Conservation (phyloP, 2,888 invertebrate species). For the Trimorus sp. region DNA sequence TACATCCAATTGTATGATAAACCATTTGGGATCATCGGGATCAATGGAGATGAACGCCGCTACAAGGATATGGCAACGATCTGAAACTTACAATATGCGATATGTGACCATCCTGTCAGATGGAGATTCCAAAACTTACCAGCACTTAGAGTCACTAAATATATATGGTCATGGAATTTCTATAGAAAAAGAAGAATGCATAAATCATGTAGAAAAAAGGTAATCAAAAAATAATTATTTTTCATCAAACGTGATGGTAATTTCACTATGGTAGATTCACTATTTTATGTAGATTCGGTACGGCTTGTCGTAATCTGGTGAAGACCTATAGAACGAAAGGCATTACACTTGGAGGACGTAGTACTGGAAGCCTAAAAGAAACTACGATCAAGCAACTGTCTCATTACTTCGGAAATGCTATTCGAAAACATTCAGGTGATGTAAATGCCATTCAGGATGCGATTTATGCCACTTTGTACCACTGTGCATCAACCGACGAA, state of each 20-base stretch:
- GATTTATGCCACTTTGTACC: slow-evolving; percentile 34
- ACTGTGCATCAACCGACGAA: slow-evolving; percentile 43
- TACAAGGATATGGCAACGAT: slow-evolving; percentile 11
- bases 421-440: slow-evolving; percentile 13
- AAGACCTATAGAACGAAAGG: slow-evolving; percentile 4
- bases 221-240: background rate
- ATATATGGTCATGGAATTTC: no score
- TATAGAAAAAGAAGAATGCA: no score
- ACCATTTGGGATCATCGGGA: slow-evolving; percentile 19
- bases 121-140: slow-evolving; percentile 18
- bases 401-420: slow-evolving; percentile 7
- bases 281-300: background rate
- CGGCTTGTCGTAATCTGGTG: slow-evolving; percentile 10
- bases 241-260: no score
- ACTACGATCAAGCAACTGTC: background rate
- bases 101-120: background rate
- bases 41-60: slow-evolving; percentile 33
- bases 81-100: slow-evolving; percentile 1
- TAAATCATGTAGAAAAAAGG: no score
- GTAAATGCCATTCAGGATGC: no score
- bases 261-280: no score
- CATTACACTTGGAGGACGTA: slow-evolving; percentile 11
- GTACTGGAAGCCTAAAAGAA: slow-evolving; percentile 5
- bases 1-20: background rate
- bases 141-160: slow-evolving; percentile 16